phyloP scores from a whole-genome alignment of 2,113 vertebrate species.

The Phyllostomus hastatus region DNA sequence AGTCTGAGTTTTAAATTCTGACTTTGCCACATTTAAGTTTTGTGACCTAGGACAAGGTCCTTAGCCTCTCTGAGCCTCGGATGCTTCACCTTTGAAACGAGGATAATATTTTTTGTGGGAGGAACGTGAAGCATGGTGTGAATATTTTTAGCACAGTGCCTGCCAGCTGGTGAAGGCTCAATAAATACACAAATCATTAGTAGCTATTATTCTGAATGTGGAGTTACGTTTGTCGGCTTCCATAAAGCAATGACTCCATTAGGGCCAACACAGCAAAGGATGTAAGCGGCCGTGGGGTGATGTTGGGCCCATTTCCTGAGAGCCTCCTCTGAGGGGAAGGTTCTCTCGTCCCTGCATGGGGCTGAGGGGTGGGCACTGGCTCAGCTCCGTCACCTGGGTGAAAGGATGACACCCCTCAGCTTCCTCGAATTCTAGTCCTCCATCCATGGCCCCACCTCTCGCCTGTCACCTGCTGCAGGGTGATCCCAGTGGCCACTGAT shows the following conservation, averaged over 20 bases:
- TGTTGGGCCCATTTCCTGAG: not conserved
- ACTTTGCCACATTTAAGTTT: not conserved
- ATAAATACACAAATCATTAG: not conserved
- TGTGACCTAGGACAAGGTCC: not conserved
- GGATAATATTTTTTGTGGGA: not conserved
- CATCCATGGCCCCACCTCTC: not conserved
- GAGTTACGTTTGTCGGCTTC: not conserved
- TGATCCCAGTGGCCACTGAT: rapidly evolving
- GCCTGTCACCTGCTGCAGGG: not conserved
- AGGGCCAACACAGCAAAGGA: not conserved
- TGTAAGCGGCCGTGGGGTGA: not conserved
- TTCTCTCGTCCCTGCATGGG: not conserved
- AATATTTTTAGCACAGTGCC: not conserved
- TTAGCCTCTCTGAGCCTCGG: not conserved
- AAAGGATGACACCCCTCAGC: not conserved
- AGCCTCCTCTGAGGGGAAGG: not conserved
- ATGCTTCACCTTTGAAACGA: not conserved
- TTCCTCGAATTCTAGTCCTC: not conserved
- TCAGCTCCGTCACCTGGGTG: not conserved
- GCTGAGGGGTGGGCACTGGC: not conserved
- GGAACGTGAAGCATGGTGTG: not conserved
- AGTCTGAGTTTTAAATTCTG: not conserved
- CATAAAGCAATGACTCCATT: not conserved
- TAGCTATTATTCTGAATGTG: not conserved
- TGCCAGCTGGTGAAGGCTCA: not conserved